Evolutionary conservation across 2,797 vertebrate species (phyloP).

Genomic region (Bradypodion pumilum): DNA sequence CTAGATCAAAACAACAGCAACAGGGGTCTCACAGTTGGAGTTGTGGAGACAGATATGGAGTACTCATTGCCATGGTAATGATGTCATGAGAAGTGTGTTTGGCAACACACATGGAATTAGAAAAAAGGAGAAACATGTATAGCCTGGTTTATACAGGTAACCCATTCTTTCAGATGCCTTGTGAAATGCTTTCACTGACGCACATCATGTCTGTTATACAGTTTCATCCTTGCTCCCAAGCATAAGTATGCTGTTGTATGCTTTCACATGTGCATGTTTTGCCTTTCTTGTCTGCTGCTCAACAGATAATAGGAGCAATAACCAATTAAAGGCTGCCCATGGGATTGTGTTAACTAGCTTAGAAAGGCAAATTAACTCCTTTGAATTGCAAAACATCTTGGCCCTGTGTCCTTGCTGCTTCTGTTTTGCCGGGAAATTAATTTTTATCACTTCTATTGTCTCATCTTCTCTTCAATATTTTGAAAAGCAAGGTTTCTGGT

Average conservation of each 20-base stretch:
- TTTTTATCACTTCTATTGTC: neutral
- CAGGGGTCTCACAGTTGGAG: neutral
- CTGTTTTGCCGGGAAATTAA: conserved; percentile 19
- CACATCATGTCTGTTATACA: neutral
- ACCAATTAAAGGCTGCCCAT: conserved; percentile 5
- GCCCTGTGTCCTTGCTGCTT: neutral
- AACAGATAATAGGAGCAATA: neutral
- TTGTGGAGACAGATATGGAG: neutral
- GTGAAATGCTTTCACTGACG: neutral
- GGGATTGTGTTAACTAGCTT: neutral
- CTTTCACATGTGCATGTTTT: neutral
- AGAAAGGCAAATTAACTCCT: conserved; percentile 19
- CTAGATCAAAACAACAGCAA: too few species aligned
- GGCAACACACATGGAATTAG: neutral
- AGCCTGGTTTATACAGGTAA: neutral
- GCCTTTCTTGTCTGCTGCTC: neutral
- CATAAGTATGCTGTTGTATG: neutral
- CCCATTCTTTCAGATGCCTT: neutral
- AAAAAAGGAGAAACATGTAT: neutral
- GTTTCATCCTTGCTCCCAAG: neutral
- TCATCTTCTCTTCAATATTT: conserved; percentile 5
- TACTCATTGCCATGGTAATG: conserved; percentile 1
- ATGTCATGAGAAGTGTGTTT: neutral
- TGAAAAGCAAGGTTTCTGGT: neutral
- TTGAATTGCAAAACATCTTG: conserved; percentile 22